Evolutionary conservation across 2,113 vertebrate species (phyloP), one percentile per base, ranked within the genome.

Genomic region (Sinocyclocheilus maitianheensis): DNA sequence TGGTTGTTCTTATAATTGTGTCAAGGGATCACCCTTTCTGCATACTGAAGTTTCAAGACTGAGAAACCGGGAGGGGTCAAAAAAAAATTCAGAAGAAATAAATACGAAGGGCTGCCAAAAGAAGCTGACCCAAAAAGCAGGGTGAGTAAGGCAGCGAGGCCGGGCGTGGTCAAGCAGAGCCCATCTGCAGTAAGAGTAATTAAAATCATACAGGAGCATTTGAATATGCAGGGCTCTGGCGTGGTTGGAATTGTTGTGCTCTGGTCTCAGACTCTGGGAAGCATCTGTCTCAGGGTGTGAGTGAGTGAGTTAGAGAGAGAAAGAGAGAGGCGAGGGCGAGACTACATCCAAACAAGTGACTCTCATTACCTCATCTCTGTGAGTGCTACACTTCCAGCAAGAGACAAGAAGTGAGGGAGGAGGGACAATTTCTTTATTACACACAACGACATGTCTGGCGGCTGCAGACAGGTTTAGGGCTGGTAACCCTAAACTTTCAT

Each of bases 111-210:
- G 12, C 34, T 80, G 60, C 76, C 76, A 85, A 77, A 75, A 78
- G 0, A 24, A 80, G 69, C 72, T 86, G 77, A 79, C 77, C 87
- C 82, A 87, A 88, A 76, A 89, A 87, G 65, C 26, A 18, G 24
- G 20, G 71, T 53, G 76, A 89, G 86, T 71, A 81, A 88, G 58
- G 67, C 80, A 87, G 67, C n/a, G 8, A 84, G 48, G 18, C n/a
- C 51, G 89, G 89, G 89, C 63, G 88, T 89, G 89, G 84, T 88
- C 86, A 83, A 58, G 75, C 77, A 86, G 20, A 83, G 22, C 63
- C 55, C 87, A 87, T 88, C 83, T 84, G 79, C 46, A 85, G 83
- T 26, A 48, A 86, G 77, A 84, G 62, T 91, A 87, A 88, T 88
- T 91, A 87, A 89, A 88, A 89, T 46, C 84, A 88, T 86, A 85